Evolutionary conservation across 35 echinoderm and acorn worm genomes (phyloP).

Genomic region (Apostichopus japonicus): DNA sequence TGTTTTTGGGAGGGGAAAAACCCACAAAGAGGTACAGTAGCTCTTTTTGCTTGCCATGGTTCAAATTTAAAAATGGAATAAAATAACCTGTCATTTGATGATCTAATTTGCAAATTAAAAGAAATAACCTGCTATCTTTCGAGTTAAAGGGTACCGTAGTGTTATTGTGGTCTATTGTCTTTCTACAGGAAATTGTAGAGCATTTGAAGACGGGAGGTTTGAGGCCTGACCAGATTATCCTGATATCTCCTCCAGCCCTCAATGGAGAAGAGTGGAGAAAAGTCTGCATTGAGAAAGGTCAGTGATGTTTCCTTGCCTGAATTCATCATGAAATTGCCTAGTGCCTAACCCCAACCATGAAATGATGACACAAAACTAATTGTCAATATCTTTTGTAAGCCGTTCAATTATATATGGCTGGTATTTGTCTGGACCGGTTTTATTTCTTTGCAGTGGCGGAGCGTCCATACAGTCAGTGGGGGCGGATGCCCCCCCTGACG

Average conservation of each 20-base stretch:
- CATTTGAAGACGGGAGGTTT: slow-evolving; percentile 71
- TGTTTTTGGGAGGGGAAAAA: too few species aligned
- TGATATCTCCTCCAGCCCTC: slow-evolving; percentile 80
- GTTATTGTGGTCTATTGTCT: background rate
- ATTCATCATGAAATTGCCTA: background rate
- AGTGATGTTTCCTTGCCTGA: background rate
- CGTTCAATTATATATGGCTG: too few species aligned
- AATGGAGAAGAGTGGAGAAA: slow-evolving; percentile 69
- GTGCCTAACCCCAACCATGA: background rate
- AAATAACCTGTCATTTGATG: too few species aligned
- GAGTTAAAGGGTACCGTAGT: background rate
- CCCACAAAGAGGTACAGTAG: too few species aligned
- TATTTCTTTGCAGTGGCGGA: too few species aligned
- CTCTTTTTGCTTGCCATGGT: too few species aligned
- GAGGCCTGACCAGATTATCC: slow-evolving; percentile 56
- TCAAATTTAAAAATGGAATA: too few species aligned
- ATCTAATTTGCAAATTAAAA: too few species aligned
- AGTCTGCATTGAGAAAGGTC: slow-evolving; percentile 67
- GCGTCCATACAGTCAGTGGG: too few species aligned
- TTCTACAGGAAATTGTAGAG: slow-evolving; percentile 64
- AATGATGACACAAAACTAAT: background rate
- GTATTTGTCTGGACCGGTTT: too few species aligned
- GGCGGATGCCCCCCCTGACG: too few species aligned
- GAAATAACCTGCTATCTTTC: background rate
- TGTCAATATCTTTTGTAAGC: background rate